Conservation (phyloP, 1,140 invertebrate species). For the Drosophila orena region DNA sequence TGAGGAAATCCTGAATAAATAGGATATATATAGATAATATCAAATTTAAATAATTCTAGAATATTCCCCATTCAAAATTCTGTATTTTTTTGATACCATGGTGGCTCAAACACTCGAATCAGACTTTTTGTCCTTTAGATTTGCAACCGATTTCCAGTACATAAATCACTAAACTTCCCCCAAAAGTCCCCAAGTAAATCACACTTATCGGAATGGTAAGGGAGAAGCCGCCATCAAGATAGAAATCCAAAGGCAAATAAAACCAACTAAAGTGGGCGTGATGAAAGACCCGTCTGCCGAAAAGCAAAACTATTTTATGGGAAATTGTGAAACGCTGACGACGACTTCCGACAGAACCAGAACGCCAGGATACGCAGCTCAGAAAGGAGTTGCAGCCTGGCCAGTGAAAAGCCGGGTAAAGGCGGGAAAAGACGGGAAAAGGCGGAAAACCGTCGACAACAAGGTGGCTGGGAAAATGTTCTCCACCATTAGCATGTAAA, state of each 20-base stretch:
- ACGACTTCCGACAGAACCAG: slow-evolving; percentile 34
- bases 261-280: slow-evolving; percentile 39
- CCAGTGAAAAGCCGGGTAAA: not conserved
- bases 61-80: too few relatives aligned
- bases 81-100: too few relatives aligned
- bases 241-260: slow-evolving; percentile 39
- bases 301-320: slow-evolving; percentile 41
- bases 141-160: slow-evolving; percentile 10
- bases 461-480: slow-evolving; percentile 59
- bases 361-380: slow-evolving; percentile 6
- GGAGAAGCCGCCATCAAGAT: slow-evolving; percentile 31
- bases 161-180: slow-evolving; percentile 32
- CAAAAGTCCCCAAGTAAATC: slow-evolving; percentile 37
- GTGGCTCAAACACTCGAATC: not conserved
- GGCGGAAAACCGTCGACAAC: slow-evolving; percentile 34
- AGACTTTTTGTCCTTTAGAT: slow-evolving; percentile 4
- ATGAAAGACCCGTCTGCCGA: slow-evolving; percentile 26
- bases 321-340: slow-evolving; percentile 24
- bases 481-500: slow-evolving; percentile 68
- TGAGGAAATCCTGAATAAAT: too few relatives aligned
- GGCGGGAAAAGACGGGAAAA: slow-evolving; percentile 9
- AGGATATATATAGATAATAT: too few relatives aligned
- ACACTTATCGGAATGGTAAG: slow-evolving; percentile 30
- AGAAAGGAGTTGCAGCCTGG: slow-evolving; percentile 17
- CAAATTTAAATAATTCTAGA: not conserved